Conservation (phyloP, 2,797 vertebrate genomes). For the Pangasius mekongensis region DNA sequence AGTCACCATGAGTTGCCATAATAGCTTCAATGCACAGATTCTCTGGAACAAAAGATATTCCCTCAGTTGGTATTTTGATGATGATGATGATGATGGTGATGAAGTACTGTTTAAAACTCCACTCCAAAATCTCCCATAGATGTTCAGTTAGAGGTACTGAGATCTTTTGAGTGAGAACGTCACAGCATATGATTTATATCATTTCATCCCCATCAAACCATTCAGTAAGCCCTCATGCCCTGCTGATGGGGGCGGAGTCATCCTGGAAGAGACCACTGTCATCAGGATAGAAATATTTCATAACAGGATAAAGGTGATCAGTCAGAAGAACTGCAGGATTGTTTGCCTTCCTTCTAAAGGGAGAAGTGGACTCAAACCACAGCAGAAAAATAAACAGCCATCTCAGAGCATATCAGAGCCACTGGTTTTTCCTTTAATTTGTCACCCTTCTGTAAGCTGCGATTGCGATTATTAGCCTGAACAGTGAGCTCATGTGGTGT, state of each 20-base stretch:
- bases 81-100: not conserved
- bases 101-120: no score
- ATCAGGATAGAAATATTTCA: not conserved
- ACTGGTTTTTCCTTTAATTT: not conserved
- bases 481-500: not conserved
- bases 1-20: not conserved
- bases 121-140: not conserved
- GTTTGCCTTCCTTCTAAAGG: not conserved
- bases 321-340: not conserved
- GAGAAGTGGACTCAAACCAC: not conserved
- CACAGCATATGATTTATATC: no score
- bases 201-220: not conserved
- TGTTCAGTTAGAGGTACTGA: not conserved
- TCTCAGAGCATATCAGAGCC: not conserved
- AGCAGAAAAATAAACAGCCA: not conserved
- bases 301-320: not conserved
- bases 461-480: not conserved
- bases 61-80: not conserved
- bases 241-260: not conserved
- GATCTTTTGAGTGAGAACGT: not conserved
- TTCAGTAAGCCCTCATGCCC: not conserved
- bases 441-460: not conserved
- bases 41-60: not conserved
- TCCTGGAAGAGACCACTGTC: no score
- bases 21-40: not conserved